These are phyloP conservation scores for Rhinoraja longicauda DNA, from an alignment of 2,797 vertebrate genomes.

Conservation along the genomic window DNA sequence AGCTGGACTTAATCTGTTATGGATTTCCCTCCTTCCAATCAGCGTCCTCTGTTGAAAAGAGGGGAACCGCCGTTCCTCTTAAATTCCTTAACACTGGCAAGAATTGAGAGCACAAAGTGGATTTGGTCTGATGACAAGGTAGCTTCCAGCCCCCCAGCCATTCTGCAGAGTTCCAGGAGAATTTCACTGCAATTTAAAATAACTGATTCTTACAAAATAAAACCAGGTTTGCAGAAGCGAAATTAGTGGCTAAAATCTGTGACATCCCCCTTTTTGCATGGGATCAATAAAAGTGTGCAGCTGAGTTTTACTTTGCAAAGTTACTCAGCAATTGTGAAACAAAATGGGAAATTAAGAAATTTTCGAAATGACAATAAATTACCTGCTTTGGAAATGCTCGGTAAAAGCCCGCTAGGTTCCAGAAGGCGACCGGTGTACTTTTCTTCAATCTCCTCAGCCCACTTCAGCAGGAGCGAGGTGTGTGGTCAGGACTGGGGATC, in stretches of 20 bases:
- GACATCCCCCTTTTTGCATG: too few species aligned
- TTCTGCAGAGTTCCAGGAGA: too few species aligned
- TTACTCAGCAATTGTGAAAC: neutral
- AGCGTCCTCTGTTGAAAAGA: neutral
- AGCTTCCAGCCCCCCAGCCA: neutral
- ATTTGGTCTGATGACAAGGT: neutral
- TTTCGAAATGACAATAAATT: neutral
- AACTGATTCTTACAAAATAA: neutral
- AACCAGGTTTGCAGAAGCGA: neutral
- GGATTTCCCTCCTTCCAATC: neutral
- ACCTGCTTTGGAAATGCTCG: neutral
- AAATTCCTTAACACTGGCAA: neutral
- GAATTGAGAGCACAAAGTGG: neutral
- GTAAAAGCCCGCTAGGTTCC: neutral
- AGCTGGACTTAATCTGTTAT: too few species aligned
- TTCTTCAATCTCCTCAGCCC: neutral
- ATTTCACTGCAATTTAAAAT: neutral
- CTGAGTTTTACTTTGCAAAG: neutral
- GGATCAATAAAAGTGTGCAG: neutral
- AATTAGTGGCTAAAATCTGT: neutral
- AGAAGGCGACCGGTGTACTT: neutral
- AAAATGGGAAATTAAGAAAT: too few species aligned
- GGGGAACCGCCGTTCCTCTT: neutral
- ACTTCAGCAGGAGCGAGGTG: neutral
- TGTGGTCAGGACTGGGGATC: neutral